Base-by-base conservation (phyloP, 2,888 invertebrate genomes). In the Chirona hameri region DNA sequence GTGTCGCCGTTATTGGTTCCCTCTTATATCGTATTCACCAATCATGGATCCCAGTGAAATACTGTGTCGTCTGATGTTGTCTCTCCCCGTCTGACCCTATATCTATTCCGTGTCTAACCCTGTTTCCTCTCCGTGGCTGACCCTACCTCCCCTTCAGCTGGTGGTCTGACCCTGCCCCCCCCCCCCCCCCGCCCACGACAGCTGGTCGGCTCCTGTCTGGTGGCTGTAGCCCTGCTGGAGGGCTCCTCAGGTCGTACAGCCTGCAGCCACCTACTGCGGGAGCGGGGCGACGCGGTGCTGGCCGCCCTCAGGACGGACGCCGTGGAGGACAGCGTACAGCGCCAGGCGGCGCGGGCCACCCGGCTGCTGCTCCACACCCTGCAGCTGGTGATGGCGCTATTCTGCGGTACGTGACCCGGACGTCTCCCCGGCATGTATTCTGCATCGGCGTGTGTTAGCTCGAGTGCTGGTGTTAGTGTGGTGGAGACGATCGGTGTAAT, bases 191-290 rank as follows among this genome's bases (percentile, higher is more conserved):
- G n/a, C n/a, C 4, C 24, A 24, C 46, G 10, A 2, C 76, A 76
- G 76, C 39, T 46, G 76, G 76, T 76, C 39, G 76, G 15, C 39
- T 76, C 76, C 24, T 24, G 83, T 15, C 82, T 84, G 81, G 84
- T 84, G 76, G 83, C 84, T 48, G 81, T 84, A 65, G 83, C 83
- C 82, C 82, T 84, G 65, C 83, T 84, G 52, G 84, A 84, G 48
- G 82, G 84, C 15, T 81, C 82, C 55, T 81, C 82, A 21, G 82
- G 79, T 24, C 81, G 81, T 2, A 80, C 83, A 24, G 82, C 83
- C 0, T 82, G 84, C 57, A 48, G 79, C 12, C 82, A 72, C 5
- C 82, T 84, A 29, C 82, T 84, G 79, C 65, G 81, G 31, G 83
- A 84, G 69, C 84, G 84, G 0, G 83, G 82, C 27, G 46, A 79